Evolutionary conservation across 1,140 invertebrate species (phyloP).

Genomic region (Mamestra configurata): DNA sequence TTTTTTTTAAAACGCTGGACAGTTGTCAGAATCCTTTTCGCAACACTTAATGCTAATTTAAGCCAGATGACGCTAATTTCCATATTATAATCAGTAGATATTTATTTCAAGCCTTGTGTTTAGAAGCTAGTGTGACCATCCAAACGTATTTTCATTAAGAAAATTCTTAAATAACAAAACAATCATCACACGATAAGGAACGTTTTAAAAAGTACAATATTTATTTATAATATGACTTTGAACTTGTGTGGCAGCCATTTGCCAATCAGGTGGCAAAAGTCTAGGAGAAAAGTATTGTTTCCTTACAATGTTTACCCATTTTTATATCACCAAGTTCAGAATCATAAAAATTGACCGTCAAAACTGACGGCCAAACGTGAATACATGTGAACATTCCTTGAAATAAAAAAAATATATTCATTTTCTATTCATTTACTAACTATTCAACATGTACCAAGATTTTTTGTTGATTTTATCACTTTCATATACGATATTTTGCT

Average conservation of each 20-base stretch:
- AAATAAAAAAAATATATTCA: constrained; percentile 71
- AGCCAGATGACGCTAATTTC: constrained; percentile 5
- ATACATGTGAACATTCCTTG: constrained; percentile 74
- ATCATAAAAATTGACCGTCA: constrained; percentile 58
- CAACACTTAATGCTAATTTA: neutral
- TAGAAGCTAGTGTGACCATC: constrained; percentile 70
- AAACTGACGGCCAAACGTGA: constrained; percentile 61
- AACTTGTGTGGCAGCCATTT: constrained; percentile 35
- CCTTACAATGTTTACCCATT: neutral
- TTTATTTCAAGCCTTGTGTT: constrained; percentile 61
- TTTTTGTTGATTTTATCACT: constrained; percentile 65
- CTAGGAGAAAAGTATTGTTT: neutral
- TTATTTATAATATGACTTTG: constrained; percentile 70
- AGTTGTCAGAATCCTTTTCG: neutral
- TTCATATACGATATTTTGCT: constrained; percentile 74
- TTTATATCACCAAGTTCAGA: constrained; percentile 57
- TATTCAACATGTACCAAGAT: constrained; percentile 84
- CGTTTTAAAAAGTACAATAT: constrained; percentile 82
- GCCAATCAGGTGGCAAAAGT: neutral
- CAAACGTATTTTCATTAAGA: constrained; percentile 49
- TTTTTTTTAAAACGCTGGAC: neutral
- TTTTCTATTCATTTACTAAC: constrained; percentile 76
- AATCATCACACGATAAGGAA: constrained; percentile 82
- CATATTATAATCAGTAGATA: constrained; percentile 56
- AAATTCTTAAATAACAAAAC: constrained; percentile 80